Percentiles rank a stretch among this genome's conserved stretches.
Evolutionary conservation across 2,797 vertebrate genomes (phyloP).

Genomic region (Rhincodon typus): DNA sequence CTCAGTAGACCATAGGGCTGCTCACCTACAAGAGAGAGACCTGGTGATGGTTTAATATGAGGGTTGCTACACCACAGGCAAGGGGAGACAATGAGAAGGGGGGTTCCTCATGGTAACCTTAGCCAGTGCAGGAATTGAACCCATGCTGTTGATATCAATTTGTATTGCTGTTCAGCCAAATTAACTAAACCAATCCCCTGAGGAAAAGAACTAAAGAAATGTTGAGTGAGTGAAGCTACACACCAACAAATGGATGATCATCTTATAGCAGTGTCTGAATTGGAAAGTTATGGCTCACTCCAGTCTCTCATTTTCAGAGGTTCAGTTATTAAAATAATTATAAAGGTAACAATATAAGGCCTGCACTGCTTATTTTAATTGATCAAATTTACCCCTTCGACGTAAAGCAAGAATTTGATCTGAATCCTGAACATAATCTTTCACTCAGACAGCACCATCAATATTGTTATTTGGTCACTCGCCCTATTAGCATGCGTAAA

Average conservation of each 20-base stretch:
- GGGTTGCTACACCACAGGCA: too few relatives aligned
- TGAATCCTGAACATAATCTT: too few relatives aligned
- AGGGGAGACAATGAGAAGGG: too few relatives aligned
- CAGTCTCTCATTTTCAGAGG: neutral
- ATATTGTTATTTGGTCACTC: neutral
- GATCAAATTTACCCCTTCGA: neutral
- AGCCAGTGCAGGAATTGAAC: too few relatives aligned
- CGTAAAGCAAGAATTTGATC: neutral
- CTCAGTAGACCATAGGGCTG: too few relatives aligned
- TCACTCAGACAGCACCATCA: neutral
- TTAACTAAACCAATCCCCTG: too few relatives aligned
- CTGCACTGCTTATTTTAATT: neutral
- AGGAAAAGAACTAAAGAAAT: neutral
- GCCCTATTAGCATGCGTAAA: neutral
- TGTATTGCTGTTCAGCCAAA: too few relatives aligned
- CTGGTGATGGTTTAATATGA: too few relatives aligned
- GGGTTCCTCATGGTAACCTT: too few relatives aligned
- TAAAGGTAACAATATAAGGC: neutral
- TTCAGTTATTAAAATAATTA: neutral
- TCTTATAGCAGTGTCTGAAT: neutral
- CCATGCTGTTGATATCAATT: too few relatives aligned
- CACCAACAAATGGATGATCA: neutral
- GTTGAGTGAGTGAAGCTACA: neutral
- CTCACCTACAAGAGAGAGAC: too few relatives aligned
- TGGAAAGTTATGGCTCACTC: neutral